Percentiles rank a stretch among this genome's conserved stretches.
Evolutionary conservation across 2,113 vertebrate species (phyloP).

Genomic region (Gavialis gangeticus): DNA sequence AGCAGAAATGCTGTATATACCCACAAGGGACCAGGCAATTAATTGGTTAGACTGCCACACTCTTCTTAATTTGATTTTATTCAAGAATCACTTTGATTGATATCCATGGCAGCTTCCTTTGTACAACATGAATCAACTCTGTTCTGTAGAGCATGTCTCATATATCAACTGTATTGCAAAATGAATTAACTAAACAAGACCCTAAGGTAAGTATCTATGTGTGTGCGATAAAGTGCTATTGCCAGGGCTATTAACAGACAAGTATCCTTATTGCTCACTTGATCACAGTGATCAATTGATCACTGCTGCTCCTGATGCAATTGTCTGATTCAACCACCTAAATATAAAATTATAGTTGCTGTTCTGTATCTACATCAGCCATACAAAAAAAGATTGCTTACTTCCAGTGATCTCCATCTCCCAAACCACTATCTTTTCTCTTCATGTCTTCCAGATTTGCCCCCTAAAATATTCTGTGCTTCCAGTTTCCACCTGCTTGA

Average conservation of each 20-base stretch:
- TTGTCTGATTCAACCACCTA: too few species aligned
- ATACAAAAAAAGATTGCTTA: neutral
- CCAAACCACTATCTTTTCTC: slow-evolving; percentile 25
- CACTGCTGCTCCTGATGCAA: too few species aligned
- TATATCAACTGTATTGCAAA: too few species aligned
- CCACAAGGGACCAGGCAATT: neutral
- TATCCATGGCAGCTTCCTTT: neutral
- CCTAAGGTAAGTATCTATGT: too few species aligned
- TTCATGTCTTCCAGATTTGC: accelerated
- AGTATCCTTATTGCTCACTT: too few species aligned
- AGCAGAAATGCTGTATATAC: neutral
- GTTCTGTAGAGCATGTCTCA: too few species aligned
- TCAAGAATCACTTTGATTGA: neutral
- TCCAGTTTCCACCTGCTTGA: neutral
- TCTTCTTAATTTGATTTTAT: neutral
- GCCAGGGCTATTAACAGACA: too few species aligned
- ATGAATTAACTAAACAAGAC: too few species aligned
- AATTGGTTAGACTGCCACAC: neutral
- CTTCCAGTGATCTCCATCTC: slow-evolving; percentile 5
- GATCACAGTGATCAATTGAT: too few species aligned
- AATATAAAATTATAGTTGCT: too few species aligned
- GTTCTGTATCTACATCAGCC: too few species aligned
- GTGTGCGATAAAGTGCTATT: too few species aligned
- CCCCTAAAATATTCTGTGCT: slow-evolving; percentile 11
- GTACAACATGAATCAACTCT: neutral